Evolutionary conservation across 2,797 vertebrate species (phyloP).

Genomic region (Danio kyathit): DNA sequence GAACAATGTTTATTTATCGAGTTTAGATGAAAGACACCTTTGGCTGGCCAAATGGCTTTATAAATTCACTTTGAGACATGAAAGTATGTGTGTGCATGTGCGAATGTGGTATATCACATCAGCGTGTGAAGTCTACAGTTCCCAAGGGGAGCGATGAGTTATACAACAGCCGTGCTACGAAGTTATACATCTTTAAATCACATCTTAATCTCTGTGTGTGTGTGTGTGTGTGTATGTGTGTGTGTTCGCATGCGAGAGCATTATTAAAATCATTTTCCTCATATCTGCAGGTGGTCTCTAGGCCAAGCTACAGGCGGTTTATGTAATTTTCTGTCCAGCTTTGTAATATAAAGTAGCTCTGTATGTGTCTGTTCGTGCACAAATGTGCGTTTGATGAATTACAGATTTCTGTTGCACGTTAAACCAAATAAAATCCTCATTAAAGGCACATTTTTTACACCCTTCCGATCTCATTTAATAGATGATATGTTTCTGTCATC

Average conservation of each 20-base stretch:
- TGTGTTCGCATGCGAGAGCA: slow-evolving; percentile 1
- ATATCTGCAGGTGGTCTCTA: slow-evolving; percentile 41
- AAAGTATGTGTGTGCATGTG: slow-evolving; percentile 29
- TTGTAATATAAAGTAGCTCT: slow-evolving; percentile 42
- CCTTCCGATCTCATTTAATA: slow-evolving; percentile 30
- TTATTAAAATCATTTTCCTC: slow-evolving; percentile 52
- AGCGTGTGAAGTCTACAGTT: slow-evolving; percentile 25
- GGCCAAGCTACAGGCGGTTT: slow-evolving; percentile 42
- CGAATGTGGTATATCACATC: slow-evolving; percentile 32
- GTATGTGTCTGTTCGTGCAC: slow-evolving; percentile 31
- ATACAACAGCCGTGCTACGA: slow-evolving; percentile 34
- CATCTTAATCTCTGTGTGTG: slow-evolving; percentile 25
- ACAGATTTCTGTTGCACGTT: slow-evolving; percentile 14
- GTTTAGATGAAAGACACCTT: slow-evolving; percentile 36
- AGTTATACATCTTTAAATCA: slow-evolving; percentile 48
- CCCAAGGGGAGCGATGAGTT: slow-evolving; percentile 37
- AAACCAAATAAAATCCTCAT: slow-evolving; percentile 40
- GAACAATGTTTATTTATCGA: slow-evolving; percentile 36
- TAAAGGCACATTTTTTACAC: slow-evolving; percentile 17
- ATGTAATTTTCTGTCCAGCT: slow-evolving; percentile 51
- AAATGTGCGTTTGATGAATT: slow-evolving; percentile 25
- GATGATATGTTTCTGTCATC: background rate
- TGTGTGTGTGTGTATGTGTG: slow-evolving; percentile 7
- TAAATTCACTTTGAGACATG: slow-evolving; percentile 46
- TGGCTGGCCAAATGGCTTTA: slow-evolving; percentile 24